Base-by-base conservation (phyloP, 2,888 invertebrate species). In the Argyresthia goedartella region DNA sequence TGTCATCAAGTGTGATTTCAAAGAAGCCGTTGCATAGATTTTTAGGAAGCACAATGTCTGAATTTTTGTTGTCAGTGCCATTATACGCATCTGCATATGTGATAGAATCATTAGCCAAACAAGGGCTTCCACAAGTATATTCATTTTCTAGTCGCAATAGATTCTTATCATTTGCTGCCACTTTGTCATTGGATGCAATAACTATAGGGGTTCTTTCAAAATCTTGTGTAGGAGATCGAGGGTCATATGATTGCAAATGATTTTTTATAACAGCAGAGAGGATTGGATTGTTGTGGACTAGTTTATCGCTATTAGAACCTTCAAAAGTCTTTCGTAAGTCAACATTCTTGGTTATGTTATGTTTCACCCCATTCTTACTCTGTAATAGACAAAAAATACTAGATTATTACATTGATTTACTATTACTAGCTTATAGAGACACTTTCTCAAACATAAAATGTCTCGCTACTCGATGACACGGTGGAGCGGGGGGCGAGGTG, bases 121-220 rank as follows among this genome's bases (percentile, higher is more conserved):
- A 59, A 43, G 80, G 78, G 53, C 76, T 80, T 1, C 68, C 71
- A 62, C 56, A 68, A 8, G 66, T 63, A 60, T 53, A 54, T 64
- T 60, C 39, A 64, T 13, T 33, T 47, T 8, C n/a, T 47, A 10
- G 54, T 54, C 61, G 61, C 50, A 67, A 51, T 39, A 60, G 13
- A 43, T 62, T 69, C 55, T 66, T 70, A 16, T 70, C 63, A 56
- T 65, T 59, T 16, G 57, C 51, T 1, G 58, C 11, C 16, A 1
- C 9, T 55, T 73, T 67, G 49, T 73, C 69, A 54, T 63, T 69
- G 45, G 69, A 57, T 13, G 71, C 45, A 61, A 86, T 69, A 44
- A 84, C 66, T 53, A 90, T 88, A 14, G 90, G 90, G n/a, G 90
- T 90, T 52, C 90, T 75, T 54, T 86, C 82, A 71, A 90, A 88